Base-by-base conservation (phyloP, 2,113 vertebrate species). In the Tinamus guttatus region DNA sequence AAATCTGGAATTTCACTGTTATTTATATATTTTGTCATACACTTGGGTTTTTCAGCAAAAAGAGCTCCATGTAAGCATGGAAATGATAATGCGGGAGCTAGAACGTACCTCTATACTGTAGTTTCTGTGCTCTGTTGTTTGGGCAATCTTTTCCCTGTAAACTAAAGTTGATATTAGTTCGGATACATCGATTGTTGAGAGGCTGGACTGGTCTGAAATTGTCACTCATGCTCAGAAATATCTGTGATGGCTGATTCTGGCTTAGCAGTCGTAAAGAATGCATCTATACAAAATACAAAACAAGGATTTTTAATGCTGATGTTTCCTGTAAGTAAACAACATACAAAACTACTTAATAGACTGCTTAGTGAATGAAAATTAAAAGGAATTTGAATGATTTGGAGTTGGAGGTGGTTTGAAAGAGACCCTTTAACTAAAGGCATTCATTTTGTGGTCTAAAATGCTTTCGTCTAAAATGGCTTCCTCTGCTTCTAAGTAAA, bases 141-240 rank as follows among this genome's bases (percentile, higher is more conserved):
- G 99, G 99, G 94, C 99, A 99, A 97, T 99, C 99, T 97, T 99
- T 99, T 91, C 99, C 99, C 95, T 99, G 99, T 98, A 99, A 98
- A 98, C 98, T 99, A 98, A 99, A 99, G 98, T 99, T 99, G 98
- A 99, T 99, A 94, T 99, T 99, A 96, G 99, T 99, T 95, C 99
- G 99, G 96, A 99, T 99, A 96, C 99, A 99, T 97, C 99, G 99
- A 97, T 99, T 99, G 98, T 99, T 99, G 86, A 99, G 98, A 13
- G 99, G 98, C 97, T 99, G 99, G n/a, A 99, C 98, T 2, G 99
- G 99, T 94, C 99, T 98, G 91, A 99, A 99, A 81, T 99, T 99
- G 97, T 99, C 99, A 7, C 99, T 99, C 99, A 99, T 99, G 98
- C 99, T 99, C 97, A 99, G 98, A 97, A 99, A 99, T 97, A 99